Evolutionary conservation across 2,888 invertebrate genomes (phyloP).

Genomic region (Drosophila peninsularis): DNA sequence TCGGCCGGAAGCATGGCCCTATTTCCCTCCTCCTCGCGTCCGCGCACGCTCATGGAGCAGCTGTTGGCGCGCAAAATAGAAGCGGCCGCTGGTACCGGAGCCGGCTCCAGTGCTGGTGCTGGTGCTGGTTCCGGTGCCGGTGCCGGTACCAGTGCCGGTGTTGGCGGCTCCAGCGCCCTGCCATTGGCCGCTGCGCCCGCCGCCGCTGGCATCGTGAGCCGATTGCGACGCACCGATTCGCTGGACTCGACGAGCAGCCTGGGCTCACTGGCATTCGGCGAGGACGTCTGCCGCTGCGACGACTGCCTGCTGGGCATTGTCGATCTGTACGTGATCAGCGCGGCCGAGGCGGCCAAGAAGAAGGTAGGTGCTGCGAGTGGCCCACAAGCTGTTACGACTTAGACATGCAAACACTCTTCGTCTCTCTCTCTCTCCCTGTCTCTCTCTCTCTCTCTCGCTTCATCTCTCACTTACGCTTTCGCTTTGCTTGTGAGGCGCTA

Average conservation of each 20-base stretch:
- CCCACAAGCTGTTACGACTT: slow-evolving; percentile 84
- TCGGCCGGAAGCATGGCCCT: slow-evolving; percentile 76
- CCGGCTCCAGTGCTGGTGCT: slow-evolving; percentile 72
- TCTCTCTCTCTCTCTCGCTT: no score
- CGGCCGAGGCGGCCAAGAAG: slow-evolving; percentile 87
- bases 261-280: slow-evolving; percentile 87
- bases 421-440: no score
- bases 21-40: slow-evolving; percentile 87
- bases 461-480: background rate
- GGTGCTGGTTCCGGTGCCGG: slow-evolving; percentile 83
- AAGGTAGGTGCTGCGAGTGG: slow-evolving; percentile 86
- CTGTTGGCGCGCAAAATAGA: slow-evolving; percentile 93
- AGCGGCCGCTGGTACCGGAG: slow-evolving; percentile 84
- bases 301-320: slow-evolving; percentile 93
- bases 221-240: slow-evolving; percentile 90
- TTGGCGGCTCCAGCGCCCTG: slow-evolving; percentile 9
- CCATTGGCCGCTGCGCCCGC: slow-evolving; percentile 84
- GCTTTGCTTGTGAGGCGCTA: background rate
- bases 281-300: slow-evolving; percentile 92
- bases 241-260: slow-evolving; percentile 91
- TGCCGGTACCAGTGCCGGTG: slow-evolving; percentile 85
- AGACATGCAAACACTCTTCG: background rate
- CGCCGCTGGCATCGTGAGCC: slow-evolving; percentile 83
- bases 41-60: slow-evolving; percentile 92
- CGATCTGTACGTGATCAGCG: slow-evolving; percentile 88